A percentile compares a stretch with the other conserved stretches of the same genome.
Conservation (phyloP, 30 jellyfish, hydroid and myxozoan species). For the Sanderia malayensis region DNA sequence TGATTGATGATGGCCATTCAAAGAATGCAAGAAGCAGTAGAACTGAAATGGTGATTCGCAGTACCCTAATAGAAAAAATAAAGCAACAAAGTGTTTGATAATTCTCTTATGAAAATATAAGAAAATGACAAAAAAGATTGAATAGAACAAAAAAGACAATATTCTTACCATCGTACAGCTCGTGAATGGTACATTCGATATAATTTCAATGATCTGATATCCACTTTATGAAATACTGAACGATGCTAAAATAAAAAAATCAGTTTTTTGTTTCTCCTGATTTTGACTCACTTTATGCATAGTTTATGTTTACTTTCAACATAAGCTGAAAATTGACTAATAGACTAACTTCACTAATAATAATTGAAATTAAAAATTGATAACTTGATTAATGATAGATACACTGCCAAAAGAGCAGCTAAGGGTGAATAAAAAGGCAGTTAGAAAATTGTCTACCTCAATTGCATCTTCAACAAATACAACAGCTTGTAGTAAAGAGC, state of each 20-base stretch:
- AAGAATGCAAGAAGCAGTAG: slow-evolving; percentile 69
- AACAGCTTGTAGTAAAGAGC: slow-evolving; percentile 82
- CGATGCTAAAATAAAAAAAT: slow-evolving; percentile 65
- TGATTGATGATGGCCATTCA: slow-evolving; percentile 79
- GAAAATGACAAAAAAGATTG: neutral
- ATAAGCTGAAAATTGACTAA: no score
- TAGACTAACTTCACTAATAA: no score
- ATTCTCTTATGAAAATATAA: no score
- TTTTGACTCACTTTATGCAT: neutral
- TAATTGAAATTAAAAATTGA: neutral
- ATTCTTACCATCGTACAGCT: slow-evolving; percentile 65
- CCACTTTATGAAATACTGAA: slow-evolving; percentile 85
- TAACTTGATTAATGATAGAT: no score
- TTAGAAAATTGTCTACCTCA: no score
- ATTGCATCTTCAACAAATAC: slow-evolving; percentile 97
- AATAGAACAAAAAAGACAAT: neutral
- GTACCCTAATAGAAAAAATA: slow-evolving; percentile 40
- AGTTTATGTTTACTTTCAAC: no score
- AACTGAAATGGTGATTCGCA: slow-evolving; percentile 53
- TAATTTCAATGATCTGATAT: slow-evolving; percentile 46
- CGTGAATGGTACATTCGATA: slow-evolving; percentile 80
- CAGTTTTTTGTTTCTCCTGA: no score
- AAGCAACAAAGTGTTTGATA: no score
- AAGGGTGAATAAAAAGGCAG: no score
- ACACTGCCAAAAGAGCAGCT: no score